phyloP scores from a whole-genome alignment of 2,888 invertebrate species.

The Empis livida region DNA sequence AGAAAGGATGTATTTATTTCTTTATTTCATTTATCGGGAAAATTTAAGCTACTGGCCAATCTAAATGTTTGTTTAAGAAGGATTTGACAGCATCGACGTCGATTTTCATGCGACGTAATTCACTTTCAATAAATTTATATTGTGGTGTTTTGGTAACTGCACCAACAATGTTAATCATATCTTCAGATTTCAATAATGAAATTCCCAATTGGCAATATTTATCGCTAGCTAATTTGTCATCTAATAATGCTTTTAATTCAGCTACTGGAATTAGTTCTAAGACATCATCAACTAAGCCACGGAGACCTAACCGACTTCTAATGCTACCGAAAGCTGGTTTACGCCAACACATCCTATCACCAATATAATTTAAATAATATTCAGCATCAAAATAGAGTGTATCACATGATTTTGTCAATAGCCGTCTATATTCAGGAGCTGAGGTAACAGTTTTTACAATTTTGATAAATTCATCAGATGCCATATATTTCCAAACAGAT shows the following conservation, averaged over 20 bases:
- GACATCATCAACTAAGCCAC: conserved; percentile 5
- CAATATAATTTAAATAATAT: conserved; percentile 8
- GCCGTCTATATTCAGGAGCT: not conserved
- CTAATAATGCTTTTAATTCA: conserved; percentile 2
- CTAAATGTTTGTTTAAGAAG: conserved; percentile 7
- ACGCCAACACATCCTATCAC: conserved; percentile 7
- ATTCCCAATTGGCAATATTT: conserved; percentile 6
- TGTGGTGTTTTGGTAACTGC: conserved; percentile 3
- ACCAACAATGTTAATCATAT: conserved; percentile 5
- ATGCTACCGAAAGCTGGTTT: not conserved
- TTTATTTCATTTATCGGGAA: not conserved
- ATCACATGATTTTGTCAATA: conserved; percentile 6
- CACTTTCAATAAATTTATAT: conserved; percentile 3
- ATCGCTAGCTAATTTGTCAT: conserved; percentile 6
- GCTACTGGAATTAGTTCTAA: conserved; percentile 6
- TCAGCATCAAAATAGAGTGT: conserved; percentile 8
- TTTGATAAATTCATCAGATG: conserved; percentile 5
- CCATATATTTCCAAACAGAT: conserved; percentile 7
- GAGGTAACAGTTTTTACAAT: conserved; percentile 1
- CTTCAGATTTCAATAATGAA: conserved; percentile 6
- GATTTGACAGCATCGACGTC: conserved; percentile 6
- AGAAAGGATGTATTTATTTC: too few relatives aligned
- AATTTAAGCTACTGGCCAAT: conserved; percentile 1
- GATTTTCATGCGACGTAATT: conserved; percentile 6
- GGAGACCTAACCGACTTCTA: conserved; percentile 4